Evolutionary conservation across 2,888 invertebrate species (phyloP).

Genomic region (Holacanthella duospinosa): DNA sequence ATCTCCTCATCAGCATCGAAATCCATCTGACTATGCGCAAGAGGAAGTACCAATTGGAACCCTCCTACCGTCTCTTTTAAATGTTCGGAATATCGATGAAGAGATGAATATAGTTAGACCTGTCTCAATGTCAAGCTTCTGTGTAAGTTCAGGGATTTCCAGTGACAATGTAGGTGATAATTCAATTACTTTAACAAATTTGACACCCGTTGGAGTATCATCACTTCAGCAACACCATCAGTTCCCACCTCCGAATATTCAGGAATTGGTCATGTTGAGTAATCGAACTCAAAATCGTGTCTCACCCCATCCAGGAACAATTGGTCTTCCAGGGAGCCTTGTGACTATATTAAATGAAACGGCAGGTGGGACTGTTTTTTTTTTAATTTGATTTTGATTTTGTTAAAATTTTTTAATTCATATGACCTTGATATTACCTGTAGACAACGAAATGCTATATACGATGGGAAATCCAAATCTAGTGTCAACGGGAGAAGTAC

Average conservation of each 20-base stretch:
- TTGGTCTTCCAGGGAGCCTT: no score
- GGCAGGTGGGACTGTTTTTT: no score
- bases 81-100: neutral
- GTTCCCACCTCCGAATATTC: neutral
- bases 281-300: neutral
- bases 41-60: neutral
- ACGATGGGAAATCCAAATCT: slow-evolving; percentile 48
- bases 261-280: neutral
- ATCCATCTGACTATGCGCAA: neutral
- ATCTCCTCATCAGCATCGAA: no score
- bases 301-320: no score
- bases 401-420: neutral
- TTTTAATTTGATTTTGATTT: no score
- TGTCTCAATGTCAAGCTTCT: neutral
- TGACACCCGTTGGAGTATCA: neutral
- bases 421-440: no score
- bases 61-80: neutral
- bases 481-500: slow-evolving; percentile 33
- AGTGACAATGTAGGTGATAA: neutral
- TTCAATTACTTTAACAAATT: neutral
- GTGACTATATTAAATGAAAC: no score
- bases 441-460: slow-evolving; percentile 50
- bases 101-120: no score
- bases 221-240: neutral
- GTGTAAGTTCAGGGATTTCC: neutral